Base-by-base conservation (phyloP, 2,888 invertebrate species). In the Mesorhabditis sp. region DNA sequence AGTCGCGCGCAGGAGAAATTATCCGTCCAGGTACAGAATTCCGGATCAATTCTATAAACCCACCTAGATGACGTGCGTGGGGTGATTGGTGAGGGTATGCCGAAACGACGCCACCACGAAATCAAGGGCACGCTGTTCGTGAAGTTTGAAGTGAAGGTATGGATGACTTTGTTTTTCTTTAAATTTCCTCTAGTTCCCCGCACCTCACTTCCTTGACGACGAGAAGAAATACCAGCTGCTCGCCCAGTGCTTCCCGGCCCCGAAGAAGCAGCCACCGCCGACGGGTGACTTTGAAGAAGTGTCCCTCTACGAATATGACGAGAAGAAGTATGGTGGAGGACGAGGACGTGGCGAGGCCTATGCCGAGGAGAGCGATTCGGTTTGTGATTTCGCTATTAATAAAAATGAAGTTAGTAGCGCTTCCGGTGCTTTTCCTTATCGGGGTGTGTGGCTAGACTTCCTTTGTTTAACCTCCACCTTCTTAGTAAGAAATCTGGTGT, bases 71-170 rank as follows among this genome's bases (percentile, higher is more conserved):
- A 86, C 69, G 87, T 92, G 4, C 92, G 92, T 86, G 90, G 91
- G 74, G 90, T 95, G 70, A 88, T 89, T 74, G 92, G 91, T 4
- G 93, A 94, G 87, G 95, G 95, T 42, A 95, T 95, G 94, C 95
- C 95, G 1, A 82, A 73, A 10, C 72, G 73, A 43, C 75, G 75
- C 13, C 71, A 75, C 63, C 71, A 70, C n/a, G 75, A 76, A 6
- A 68, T 77, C 61, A 72, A 70, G 86, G 95, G 95, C 68, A 92
- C 93, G 87, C 88, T 96, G 67, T 92, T 92, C 85, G 90, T 95
- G 70, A 91, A 92, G 81, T 94, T 96, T 88, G 90, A 91, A 82
- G 91, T 95, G 68, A 67, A n/a, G 58, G 58, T 50, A 50, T 13
- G 7, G 58, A 50, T 50, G 58, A 10, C n/a, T 50, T 10, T 13